Conservation (phyloP, 1,140 invertebrate species). For the Trachymyrmex cornetzi region DNA sequence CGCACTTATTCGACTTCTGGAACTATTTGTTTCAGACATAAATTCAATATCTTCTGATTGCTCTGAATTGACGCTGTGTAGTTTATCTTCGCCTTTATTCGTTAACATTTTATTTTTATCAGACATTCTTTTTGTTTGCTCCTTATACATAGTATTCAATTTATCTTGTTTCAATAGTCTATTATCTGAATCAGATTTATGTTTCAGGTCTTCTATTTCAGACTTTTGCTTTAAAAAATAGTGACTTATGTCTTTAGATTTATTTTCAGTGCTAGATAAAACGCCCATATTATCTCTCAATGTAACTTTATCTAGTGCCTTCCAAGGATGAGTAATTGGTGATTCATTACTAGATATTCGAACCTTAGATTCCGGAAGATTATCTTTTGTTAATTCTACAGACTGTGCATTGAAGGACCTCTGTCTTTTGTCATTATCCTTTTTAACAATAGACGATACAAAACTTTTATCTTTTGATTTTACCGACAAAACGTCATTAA, state of each 20-base stretch:
- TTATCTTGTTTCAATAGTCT: conserved; percentile 74
- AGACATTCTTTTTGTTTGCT: conserved; percentile 74
- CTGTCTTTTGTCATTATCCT: conserved; percentile 80
- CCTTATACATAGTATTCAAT: conserved; percentile 70
- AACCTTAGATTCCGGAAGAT: conserved; percentile 75
- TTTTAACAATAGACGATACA: conserved; percentile 77
- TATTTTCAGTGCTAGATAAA: conserved; percentile 72
- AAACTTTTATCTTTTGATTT: conserved; percentile 81
- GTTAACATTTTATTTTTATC: conserved; percentile 80
- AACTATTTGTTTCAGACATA: conserved; percentile 71
- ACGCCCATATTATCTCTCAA: conserved; percentile 78
- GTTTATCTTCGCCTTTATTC: conserved; percentile 76
- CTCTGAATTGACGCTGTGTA: conserved; percentile 73
- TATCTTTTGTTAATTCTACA: conserved; percentile 76
- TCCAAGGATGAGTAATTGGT: conserved; percentile 69
- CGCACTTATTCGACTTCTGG: conserved; percentile 72
- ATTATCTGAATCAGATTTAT: conserved; percentile 71
- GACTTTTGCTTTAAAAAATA: conserved; percentile 62
- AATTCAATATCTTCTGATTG: conserved; percentile 77
- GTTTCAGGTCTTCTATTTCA: conserved; percentile 76
- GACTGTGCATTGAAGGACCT: conserved; percentile 74
- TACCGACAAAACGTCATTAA: conserved; percentile 75
- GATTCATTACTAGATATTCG: conserved; percentile 81
- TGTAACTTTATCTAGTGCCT: conserved; percentile 77
- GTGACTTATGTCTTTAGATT: conserved; percentile 75